A percentile compares a stretch with the other conserved stretches of the same genome.
Evolutionary conservation across 2,113 vertebrate genomes (phyloP).

Genomic region (Tragulus kanchil): DNA sequence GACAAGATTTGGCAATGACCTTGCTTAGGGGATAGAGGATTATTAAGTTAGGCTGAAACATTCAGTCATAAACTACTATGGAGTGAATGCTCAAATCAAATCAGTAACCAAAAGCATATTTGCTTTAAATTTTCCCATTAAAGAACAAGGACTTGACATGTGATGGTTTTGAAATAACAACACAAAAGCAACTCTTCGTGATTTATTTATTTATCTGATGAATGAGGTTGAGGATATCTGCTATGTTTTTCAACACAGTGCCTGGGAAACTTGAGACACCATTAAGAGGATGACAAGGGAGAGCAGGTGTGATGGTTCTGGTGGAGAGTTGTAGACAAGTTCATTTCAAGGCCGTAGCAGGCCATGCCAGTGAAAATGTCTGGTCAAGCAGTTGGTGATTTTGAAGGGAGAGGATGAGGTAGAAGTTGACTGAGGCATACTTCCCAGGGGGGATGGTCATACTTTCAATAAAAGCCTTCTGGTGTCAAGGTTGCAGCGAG

Average conservation of each 20-base stretch:
- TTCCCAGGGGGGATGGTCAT: background rate
- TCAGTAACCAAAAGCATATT: background rate
- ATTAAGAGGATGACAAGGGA: background rate
- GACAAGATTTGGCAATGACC: background rate
- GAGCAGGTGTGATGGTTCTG: background rate
- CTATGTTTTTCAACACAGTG: background rate
- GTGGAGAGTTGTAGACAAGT: background rate
- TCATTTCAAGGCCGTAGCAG: background rate
- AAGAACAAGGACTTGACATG: background rate
- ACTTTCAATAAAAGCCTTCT: background rate
- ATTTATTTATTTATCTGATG: background rate
- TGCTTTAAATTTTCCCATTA: background rate
- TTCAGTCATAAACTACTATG: background rate
- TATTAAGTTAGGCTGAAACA: background rate
- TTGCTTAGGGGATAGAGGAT: background rate
- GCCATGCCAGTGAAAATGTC: background rate
- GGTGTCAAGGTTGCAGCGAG: background rate
- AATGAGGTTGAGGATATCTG: background rate
- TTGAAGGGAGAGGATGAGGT: background rate
- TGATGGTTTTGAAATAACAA: background rate
- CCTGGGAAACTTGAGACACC: background rate
- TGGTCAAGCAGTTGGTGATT: background rate
- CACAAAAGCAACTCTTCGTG: background rate
- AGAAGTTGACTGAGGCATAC: background rate
- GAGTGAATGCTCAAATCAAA: background rate